Evolutionary conservation across 2,797 vertebrate genomes (phyloP).

Genomic region (Betta splendens): DNA sequence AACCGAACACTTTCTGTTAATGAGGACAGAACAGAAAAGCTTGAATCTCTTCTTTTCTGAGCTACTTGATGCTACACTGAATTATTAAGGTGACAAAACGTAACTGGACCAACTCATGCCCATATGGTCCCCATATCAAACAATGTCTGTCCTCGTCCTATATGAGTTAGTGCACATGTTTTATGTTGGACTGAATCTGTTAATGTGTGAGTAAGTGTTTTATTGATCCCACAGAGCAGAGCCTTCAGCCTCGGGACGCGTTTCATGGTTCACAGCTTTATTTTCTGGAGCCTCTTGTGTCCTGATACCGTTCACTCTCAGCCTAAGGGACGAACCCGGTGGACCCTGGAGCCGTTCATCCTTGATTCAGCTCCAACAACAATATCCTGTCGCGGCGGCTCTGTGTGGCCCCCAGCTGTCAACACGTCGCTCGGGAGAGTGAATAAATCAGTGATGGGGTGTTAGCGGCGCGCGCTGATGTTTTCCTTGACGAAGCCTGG

Average conservation of each 20-base stretch:
- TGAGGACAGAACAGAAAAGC: too few species aligned
- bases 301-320: constrained; percentile 55
- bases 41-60: too few species aligned
- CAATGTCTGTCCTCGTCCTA: too few species aligned
- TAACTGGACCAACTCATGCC: too few species aligned
- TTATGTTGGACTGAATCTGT: too few species aligned
- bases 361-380: constrained; percentile 44
- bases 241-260: neutral
- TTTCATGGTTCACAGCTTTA: constrained; percentile 4
- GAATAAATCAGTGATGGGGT: constrained; percentile 71
- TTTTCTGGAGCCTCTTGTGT: neutral
- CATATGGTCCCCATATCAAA: too few species aligned
- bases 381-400: constrained; percentile 47
- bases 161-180: too few species aligned
- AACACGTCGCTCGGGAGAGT: constrained; percentile 53
- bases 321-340: constrained; percentile 28
- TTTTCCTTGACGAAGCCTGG: constrained; percentile 70
- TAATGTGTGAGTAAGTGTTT: too few species aligned
- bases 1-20: too few species aligned
- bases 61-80: too few species aligned
- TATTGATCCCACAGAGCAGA: neutral
- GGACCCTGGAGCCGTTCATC: constrained; percentile 23
- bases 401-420: constrained; percentile 49
- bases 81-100: too few species aligned
- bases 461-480: constrained; percentile 53